Percentiles rank a stretch among this genome's conserved stretches.
Evolutionary conservation across 2,113 vertebrate species (phyloP).

Genomic region (Ammodramus savannarum): DNA sequence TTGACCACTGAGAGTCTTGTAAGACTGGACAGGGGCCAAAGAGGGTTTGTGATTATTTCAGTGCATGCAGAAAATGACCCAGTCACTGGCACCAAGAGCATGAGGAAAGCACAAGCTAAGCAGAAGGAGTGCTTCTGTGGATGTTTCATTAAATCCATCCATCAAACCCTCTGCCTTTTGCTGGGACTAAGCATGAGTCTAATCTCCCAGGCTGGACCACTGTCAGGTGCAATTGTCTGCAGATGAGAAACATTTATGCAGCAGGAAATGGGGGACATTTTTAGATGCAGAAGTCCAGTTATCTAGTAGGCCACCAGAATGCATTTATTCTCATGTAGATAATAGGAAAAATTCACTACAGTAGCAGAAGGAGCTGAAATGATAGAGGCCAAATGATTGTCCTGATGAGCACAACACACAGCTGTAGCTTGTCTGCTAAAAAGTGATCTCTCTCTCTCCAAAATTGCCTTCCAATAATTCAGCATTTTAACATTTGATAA

Average conservation of each 20-base stretch:
- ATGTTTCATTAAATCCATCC: not conserved
- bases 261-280: not conserved
- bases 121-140: not conserved
- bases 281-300: not conserved
- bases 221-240: not conserved
- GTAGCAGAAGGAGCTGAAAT: not conserved
- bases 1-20: not conserved
- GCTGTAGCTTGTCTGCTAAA: not conserved
- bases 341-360: not conserved
- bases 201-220: not conserved
- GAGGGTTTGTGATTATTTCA: not conserved
- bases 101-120: not conserved
- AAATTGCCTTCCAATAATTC: not conserved
- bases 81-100: not conserved
- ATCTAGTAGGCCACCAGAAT: not conserved
- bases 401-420: not conserved
- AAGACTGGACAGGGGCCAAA: not conserved
- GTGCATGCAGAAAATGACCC: not conserved
- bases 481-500: not conserved
- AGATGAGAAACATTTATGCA: not conserved
- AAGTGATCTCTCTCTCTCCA: not conserved
- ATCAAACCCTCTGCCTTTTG: not conserved
- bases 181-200: not conserved
- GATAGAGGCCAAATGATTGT: not conserved
- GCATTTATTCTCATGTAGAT: not conserved